These are phyloP conservation scores for Galerucella pusilla DNA, from an alignment of 2,888 invertebrate species.

Conservation along the genomic window DNA sequence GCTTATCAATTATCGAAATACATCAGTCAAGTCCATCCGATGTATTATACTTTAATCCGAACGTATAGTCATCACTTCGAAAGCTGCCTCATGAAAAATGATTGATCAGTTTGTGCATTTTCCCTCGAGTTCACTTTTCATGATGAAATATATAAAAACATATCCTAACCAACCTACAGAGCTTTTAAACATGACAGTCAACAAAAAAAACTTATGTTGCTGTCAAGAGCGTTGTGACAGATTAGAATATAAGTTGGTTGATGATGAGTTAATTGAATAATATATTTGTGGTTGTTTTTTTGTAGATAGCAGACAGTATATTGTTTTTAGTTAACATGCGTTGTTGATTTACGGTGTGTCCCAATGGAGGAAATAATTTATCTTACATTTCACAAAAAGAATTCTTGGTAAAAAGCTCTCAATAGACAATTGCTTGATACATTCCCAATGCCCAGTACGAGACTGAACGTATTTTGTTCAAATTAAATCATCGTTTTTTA, in stretches of 20 bases:
- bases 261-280: neutral
- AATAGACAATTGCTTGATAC: no score
- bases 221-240: neutral
- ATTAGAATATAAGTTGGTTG: neutral
- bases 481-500: no score
- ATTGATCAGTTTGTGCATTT: neutral
- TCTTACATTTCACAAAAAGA: no score
- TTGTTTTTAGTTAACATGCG: no score
- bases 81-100: neutral
- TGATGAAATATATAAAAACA: neutral
- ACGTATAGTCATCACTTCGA: neutral
- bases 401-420: no score
- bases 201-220: neutral
- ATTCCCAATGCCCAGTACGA: no score
- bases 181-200: neutral
- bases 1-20: neutral
- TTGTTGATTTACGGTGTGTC: no score
- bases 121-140: neutral
- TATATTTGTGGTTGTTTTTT: neutral
- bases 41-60: neutral
- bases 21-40: neutral
- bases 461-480: no score
- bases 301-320: no score
- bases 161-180: neutral
- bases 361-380: no score